Base-by-base conservation (phyloP, 2,888 invertebrate species). In the Petrophora chlorosata region DNA sequence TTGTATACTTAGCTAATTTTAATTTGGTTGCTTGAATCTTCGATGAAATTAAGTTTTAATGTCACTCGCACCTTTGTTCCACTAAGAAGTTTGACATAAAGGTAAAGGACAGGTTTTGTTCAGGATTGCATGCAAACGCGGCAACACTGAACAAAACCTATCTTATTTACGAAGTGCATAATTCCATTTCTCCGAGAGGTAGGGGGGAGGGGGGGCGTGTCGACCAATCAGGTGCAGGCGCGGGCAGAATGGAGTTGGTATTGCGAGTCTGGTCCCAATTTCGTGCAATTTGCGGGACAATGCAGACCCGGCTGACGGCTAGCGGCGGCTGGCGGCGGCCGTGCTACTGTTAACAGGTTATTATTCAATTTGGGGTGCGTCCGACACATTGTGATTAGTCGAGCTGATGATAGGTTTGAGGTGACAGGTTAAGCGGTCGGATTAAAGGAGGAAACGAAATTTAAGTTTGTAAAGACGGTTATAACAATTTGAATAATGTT, bases 211-310 rank as follows among this genome's bases (percentile, higher is more conserved):
- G 56, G 63, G 67, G 82, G 85, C 82, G 84, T 76, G 77, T 63
- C 85, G 76, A 83, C 88, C 89, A 87, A 89, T 90, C 89, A 81
- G 78, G 76, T 77, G 83, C 85, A 88, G 85, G 79, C 82, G 75
- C 67, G 64, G 56, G 73, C 81, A 81, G 57, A 87, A 84, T 83
- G 74, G 85, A 82, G 78, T 79, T 77, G 79, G 79, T 79, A 78
- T 76, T 74, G 76, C 75, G 14, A 26, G 72, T 77, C 82, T 81
- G 84, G 73, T 81, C 79, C 71, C 87, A 88, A 87, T 88, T 86
- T 88, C 82, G 78, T 77, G 79, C 85, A 89, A 87, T 87, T 86
- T 88, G 78, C 70, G 73, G 75, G 70, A 89, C 88, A 88, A 89
- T 82, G 82, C n/a, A n/a, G 73, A 73, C 68, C 79, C 69, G n/a